phyloP scores from a whole-genome alignment of 2,888 invertebrate species.

The Eupithecia vulgata region DNA sequence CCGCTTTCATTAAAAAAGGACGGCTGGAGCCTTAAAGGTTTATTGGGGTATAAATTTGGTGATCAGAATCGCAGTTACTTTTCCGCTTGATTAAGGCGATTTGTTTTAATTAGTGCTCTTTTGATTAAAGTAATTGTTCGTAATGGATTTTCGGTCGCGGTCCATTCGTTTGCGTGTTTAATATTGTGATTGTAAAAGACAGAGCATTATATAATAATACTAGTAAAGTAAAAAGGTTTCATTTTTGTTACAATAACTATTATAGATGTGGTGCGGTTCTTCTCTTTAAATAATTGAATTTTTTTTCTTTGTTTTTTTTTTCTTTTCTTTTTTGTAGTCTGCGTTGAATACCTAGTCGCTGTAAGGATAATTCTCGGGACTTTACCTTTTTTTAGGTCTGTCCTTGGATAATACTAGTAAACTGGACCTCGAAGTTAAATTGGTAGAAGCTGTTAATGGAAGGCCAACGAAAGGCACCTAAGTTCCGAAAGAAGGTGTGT shows the following conservation, averaged over 20 bases:
- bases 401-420: not conserved
- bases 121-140: constrained; percentile 37
- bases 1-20: constrained; percentile 50
- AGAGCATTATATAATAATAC: too few species aligned
- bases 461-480: too few species aligned
- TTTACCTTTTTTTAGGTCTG: not conserved
- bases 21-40: constrained; percentile 55
- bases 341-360: not conserved
- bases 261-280: too few species aligned
- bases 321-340: not conserved
- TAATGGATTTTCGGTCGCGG: constrained; percentile 23
- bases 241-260: too few species aligned
- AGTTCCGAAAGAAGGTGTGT: too few species aligned
- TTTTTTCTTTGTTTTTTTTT: too few species aligned
- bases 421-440: too few species aligned
- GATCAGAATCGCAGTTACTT: constrained; percentile 55
- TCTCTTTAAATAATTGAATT: too few species aligned
- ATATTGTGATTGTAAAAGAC: constrained; percentile 1
- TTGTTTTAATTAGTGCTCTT: constrained; percentile 50
- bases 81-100: constrained; percentile 51
- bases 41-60: constrained; percentile 61
- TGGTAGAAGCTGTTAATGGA: too few species aligned
- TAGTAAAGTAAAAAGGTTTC: too few species aligned
- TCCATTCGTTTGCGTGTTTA: constrained; percentile 14
- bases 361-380: not conserved